Conservation (phyloP, 2,888 invertebrate genomes). For the Actias luna region DNA sequence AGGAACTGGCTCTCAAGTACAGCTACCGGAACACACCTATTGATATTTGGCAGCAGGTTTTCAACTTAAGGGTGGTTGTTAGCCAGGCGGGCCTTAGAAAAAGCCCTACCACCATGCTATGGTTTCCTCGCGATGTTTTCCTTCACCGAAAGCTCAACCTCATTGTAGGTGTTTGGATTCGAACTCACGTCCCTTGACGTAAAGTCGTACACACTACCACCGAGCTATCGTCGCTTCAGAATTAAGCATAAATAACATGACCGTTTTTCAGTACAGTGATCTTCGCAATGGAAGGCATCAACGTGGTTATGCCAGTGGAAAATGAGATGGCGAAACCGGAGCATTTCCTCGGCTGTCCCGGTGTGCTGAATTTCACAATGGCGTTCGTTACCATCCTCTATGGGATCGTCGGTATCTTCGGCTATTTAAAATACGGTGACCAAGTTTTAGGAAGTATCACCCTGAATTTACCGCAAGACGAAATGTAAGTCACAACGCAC, state of each 20-base stretch:
- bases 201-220: no score
- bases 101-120: no score
- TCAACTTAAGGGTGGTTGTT: no score
- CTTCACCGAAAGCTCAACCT: no score
- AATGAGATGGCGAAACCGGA: conserved; percentile 93
- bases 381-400: conserved; percentile 89
- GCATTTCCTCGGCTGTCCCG: conserved; percentile 89
- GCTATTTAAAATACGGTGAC: conserved; percentile 92
- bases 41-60: no score
- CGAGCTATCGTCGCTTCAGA: no score
- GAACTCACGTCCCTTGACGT: no score
- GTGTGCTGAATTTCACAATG: conserved; percentile 94
- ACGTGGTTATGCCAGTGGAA: conserved; percentile 95
- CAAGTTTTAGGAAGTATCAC: conserved; percentile 88
- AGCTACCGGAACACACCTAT: no score
- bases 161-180: no score
- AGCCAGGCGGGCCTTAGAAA: no score
- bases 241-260: neutral
- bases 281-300: conserved; percentile 98
- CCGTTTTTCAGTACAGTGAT: conserved; percentile 88
- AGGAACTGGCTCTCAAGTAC: no score
- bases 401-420: conserved; percentile 91
- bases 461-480: conserved; percentile 86
- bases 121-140: no score
- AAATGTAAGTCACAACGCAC: conserved; percentile 79